phyloP scores from a whole-genome alignment of 2,113 vertebrate species.

The Lepidothrix coronata region DNA sequence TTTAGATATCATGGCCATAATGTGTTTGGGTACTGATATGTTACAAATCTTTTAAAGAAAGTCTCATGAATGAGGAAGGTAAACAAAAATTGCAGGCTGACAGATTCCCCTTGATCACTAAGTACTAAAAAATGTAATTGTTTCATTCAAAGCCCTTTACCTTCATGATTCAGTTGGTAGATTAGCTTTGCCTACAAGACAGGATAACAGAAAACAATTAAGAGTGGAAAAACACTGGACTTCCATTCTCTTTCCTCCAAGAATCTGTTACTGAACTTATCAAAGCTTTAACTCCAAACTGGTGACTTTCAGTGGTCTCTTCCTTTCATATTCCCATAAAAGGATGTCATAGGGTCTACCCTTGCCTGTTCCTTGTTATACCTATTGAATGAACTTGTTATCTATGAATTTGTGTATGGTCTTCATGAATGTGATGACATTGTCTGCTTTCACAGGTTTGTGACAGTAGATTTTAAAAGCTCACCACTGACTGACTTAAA shows the following conservation, averaged over 20 bases:
- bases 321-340: neutral
- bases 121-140: neutral
- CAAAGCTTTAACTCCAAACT: neutral
- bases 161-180: neutral
- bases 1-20: neutral
- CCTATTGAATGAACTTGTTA: neutral
- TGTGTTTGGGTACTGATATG: neutral
- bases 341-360: neutral
- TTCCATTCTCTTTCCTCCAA: neutral
- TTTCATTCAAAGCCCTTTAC: neutral
- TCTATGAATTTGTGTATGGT: neutral
- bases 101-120: neutral
- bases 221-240: rapidly evolving
- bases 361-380: neutral
- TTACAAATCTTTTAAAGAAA: neutral
- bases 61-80: neutral
- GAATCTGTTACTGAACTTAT: neutral
- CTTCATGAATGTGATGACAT: neutral
- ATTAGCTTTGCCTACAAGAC: neutral
- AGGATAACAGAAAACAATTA: neutral
- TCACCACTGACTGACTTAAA: neutral
- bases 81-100: neutral
- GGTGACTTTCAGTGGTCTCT: neutral
- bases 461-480: neutral
- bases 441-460: neutral